phyloP scores from a whole-genome alignment of 2,888 invertebrate species.

The Shargacucullia verbasci region DNA sequence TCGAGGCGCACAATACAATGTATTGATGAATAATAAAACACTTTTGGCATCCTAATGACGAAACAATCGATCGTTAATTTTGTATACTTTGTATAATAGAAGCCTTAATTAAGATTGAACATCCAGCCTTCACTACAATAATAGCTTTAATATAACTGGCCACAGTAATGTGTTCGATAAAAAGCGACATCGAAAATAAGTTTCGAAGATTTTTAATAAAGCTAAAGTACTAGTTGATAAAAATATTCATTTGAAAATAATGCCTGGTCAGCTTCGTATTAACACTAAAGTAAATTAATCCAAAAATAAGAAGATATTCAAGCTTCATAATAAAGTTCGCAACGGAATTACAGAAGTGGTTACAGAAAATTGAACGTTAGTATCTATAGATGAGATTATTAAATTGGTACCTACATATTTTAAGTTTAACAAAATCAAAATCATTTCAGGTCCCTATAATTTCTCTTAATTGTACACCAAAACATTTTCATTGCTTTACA shows the following conservation, averaged over 20 bases:
- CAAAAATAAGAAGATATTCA: conserved; percentile 80
- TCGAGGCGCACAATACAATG: conserved; percentile 32
- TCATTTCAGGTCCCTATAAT: conserved; percentile 88
- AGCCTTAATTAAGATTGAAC: conserved; percentile 69
- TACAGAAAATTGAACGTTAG: conserved; percentile 76
- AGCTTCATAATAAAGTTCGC: conserved; percentile 71
- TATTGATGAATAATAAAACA: conserved; percentile 41
- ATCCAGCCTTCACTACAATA: conserved; percentile 79
- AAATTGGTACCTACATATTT: conserved; percentile 86
- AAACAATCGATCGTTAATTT: conserved; percentile 51
- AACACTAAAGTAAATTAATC: conserved; percentile 79
- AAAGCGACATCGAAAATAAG: conserved; percentile 72
- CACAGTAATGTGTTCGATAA: conserved; percentile 80
- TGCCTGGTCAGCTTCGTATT: conserved; percentile 71
- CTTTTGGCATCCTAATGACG: conserved; percentile 54
- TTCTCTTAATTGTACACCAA: conserved; percentile 88
- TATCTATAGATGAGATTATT: conserved; percentile 86
- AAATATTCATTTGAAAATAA: conserved; percentile 67
- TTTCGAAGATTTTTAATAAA: conserved; percentile 68
- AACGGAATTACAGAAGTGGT: conserved; percentile 77
- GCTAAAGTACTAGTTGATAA: conserved; percentile 62
- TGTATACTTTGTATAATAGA: conserved; percentile 59
- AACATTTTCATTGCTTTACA: conserved; percentile 83
- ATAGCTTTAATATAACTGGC: conserved; percentile 86
- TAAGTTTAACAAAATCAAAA: conserved; percentile 83